These are phyloP conservation scores for Psilopsiagon aymara DNA, from an alignment of 2,113 vertebrate genomes.

Conservation along the genomic window DNA sequence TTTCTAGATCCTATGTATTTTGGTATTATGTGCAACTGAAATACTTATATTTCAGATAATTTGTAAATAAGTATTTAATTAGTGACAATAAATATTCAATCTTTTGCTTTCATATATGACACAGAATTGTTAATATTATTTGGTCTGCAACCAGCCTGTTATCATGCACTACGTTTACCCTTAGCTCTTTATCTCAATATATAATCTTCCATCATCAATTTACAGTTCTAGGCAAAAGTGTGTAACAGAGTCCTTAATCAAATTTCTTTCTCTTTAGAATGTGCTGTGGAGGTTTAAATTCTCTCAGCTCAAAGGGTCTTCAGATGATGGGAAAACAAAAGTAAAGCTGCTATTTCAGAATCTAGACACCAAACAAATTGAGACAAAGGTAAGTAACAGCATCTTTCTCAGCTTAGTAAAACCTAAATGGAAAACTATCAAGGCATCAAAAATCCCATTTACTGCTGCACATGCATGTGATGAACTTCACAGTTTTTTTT, in stretches of 20 bases:
- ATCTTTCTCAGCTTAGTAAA: neutral
- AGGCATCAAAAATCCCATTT: neutral
- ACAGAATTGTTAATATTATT: neutral
- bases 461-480: neutral
- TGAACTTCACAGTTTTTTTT: neutral
- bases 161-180: neutral
- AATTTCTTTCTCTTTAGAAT: conserved; percentile 72
- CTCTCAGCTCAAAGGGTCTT: conserved; percentile 95
- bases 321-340: conserved; percentile 91
- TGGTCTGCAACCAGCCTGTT: neutral
- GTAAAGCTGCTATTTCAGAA: conserved; percentile 93
- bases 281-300: conserved; percentile 92
- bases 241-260: neutral
- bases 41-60: neutral
- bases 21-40: neutral
- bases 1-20: neutral
- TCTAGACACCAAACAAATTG: conserved; percentile 89
- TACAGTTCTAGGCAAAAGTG: neutral
- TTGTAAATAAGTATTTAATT: neutral
- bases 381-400: conserved; percentile 86
- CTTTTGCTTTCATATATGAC: neutral
- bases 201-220: neutral
- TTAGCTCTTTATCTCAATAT: neutral
- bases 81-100: neutral
- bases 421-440: neutral